Evolutionary conservation across 2,113 vertebrate genomes (phyloP), one percentile per base, ranked within the genome.

Genomic region (Ceyx margarethae): DNA sequence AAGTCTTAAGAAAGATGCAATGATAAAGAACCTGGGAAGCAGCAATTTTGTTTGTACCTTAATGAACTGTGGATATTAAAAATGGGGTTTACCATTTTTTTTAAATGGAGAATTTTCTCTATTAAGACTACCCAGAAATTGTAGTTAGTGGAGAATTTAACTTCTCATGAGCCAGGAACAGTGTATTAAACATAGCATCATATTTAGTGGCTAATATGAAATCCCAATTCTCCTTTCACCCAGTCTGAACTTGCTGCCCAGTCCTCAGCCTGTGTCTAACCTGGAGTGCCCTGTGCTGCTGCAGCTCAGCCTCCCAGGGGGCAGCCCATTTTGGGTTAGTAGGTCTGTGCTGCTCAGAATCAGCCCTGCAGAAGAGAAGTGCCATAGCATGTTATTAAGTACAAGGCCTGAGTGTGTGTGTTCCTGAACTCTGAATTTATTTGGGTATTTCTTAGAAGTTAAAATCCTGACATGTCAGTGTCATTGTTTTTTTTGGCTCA

Each of bases 391-490:
- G 14, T 17, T 33, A 13, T 33, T 53, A 53, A 16, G 11, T 40
- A 2, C 29, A 17, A 58, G 77, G 57, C 14, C 13, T 50, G 75
- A 81, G 28, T 13, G 13, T 13, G 2, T 4, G 5, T 62, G 31
- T 57, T 61, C n/a, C 66, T 54, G 43, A 80, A 45, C 42, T 60
- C 66, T 68, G 62, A 9, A 35, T 89, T 85, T 82, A 64, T 43
- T 48, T 68, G 35, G 25, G 37, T 65, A 28, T 87, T 88, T 65
- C 80, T 83, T 85, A 61, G 83, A 84, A 78, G 82, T 72, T 2
- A 85, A 94, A 95, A 74, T 31, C 67, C 71, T 95, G 93, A 79
- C 31, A 48, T 77, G 81, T 71, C 72, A 42, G 29, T 31, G 62
- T 65, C 33, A 40, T 73, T 62, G 71, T 89, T 86, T 92, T 86